Evolutionary conservation across 2,797 vertebrate species (phyloP), one percentile per base, ranked within the genome.

Genomic region (Anolis apletophallus): DNA sequence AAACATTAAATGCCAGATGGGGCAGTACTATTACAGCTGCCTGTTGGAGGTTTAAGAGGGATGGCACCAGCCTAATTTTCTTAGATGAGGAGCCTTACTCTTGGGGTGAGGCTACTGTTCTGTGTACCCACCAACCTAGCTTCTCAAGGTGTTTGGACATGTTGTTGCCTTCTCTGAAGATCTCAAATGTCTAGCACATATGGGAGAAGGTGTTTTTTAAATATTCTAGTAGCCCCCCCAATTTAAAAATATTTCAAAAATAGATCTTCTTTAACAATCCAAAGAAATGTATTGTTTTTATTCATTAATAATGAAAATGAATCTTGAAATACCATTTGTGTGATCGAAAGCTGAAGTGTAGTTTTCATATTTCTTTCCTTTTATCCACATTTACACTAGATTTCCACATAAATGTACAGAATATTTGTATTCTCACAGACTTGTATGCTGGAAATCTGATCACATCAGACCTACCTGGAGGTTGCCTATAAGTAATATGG

Each of bases 251-350:
- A 52, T 82, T 29, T 52, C 87, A 87, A 23, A 34, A 74, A 50
- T 36, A 21, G 36, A 36, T n/a, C 76, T 29, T 29, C 59, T 61
- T 78, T 52, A 85, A 54, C 83, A 61, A 81, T 72, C 12, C 69
- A 87, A 89, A 89, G 23, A 78, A 46, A 82, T 87, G 64, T n/a
- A 73, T 14, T 21, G 23, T 12, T 85, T 82, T 32, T 36, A 21
- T 57, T 17, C 36, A 80, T 71, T 83, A 73, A 73, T 40, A 32
- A 29, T 67, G 61, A 14, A n/a, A 26, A 74, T 26, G 34, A 75
- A 1, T 75, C 23, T 17, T 80, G 61, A 73, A 73, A 54, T 74
- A 46, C 40, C 50, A 79, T 52, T 11, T 26, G 10, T 21, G 17
- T 54, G 9, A 40, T 80, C 26, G 5, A 79, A 54, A 64, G 23